Base-by-base conservation (phyloP, 2,888 invertebrate species). In the Synanthedon tipuliformis region DNA sequence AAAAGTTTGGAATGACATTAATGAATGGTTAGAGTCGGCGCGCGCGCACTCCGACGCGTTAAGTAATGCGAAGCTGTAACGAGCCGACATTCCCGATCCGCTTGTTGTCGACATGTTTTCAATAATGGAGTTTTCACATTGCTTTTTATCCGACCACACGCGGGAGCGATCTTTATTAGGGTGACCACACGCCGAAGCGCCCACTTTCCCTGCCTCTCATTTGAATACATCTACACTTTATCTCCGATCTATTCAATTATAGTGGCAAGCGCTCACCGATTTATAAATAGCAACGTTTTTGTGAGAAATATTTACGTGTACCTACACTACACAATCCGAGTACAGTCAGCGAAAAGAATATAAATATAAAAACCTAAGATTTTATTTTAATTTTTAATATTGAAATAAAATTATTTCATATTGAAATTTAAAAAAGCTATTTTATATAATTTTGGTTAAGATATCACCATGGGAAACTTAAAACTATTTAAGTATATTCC, bases 181-280 rank as follows among this genome's bases (percentile, higher is more conserved):
- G n/a, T 23, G 13, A 48, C 45, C 13, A 13, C 34, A 15, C 45
- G 8, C 45, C 45, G 45, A 15, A 13, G 53, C 50, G 50, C 53
- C 40, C 67, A 74, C 74, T 75, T 75, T 77, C 75, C 67, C 69
- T 63, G 61, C 57, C 62, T 57, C 57, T 58, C 57, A 66, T 71
- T 67, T 65, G 64, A 68, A 71, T 73, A 64, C 59, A 56, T 60
- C 65, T 61, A 12, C 59, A 52, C 48, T 57, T 63, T 68, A 73
- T 74, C 74, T 61, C 53, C 16, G 53, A 73, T 71, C 69, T 63
- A 56, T 56, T 63, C 64, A 65, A 68, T 71, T 70, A 71, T 56
- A 53, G 56, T 52, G 53, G 40, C 23, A 10, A 16, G 49, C 16
- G 49, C 15, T 45, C 45, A 45, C 45, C 45, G n/a, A 34, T 45